Base-by-base conservation (phyloP, 2,113 vertebrate genomes). In the Acrocephalus arundinaceus region DNA sequence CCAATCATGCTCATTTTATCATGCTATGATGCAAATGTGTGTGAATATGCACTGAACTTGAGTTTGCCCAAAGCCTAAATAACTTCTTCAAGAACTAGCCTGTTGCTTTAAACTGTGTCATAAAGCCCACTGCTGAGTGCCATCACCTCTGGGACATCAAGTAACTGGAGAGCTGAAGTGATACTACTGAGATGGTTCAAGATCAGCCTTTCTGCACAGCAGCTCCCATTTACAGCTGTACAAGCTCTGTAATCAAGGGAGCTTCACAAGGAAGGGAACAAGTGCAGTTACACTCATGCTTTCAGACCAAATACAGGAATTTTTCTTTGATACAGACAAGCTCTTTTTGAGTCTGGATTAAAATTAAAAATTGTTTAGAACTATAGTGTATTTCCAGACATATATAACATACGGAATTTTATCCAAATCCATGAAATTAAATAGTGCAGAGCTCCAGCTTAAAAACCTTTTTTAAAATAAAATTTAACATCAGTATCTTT, bases 391-490 rank as follows among this genome's bases (percentile, higher is more conserved):
- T 70, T 83, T 46, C 30, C 59, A 80, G 55, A 80, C 10, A 33
- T 57, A 73, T 8, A 49, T 43, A 76, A 72, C n/a, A 46, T 13
- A 55, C 54, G 25, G 39, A 87, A 85, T 46, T 75, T 13, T 41
- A 79, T 25, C 11, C 68, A 86, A 84, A 48, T 10, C 27, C 57
- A 27, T 35, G 22, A 74, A 92, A 86, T 70, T 73, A 88, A 88
- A 65, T 19, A 5, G 11, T 41, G 12, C 13, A 80, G 46, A 63
- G 11, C 39, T 86, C 20, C 58, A 90, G 18, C 13, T 70, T n/a
- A 86, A 96, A 90, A 85, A 74, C n/a, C 57, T 30, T 24, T 92
- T 76, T 77, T 92, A 73, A 92, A 95, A 76, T 58, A 51, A 54
- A 92, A 87, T 49, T 91, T 85, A 89, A 87, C 6, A 49, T 72